Conservation (phyloP, 1,140 invertebrate species). For the Leptinotarsa defecta region DNA sequence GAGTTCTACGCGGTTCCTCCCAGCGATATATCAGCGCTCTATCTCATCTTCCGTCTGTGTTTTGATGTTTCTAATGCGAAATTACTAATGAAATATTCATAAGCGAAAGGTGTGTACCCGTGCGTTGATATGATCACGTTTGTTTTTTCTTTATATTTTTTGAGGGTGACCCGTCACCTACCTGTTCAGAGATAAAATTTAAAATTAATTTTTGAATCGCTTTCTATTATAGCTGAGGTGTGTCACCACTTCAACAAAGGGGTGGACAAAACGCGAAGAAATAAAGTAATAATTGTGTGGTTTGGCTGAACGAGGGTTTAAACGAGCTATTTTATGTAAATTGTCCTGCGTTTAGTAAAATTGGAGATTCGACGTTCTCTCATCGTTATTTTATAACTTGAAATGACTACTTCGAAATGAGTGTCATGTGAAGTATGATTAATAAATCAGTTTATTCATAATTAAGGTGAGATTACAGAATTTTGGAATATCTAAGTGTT, state of each 20-base stretch:
- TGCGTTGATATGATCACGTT: conserved; percentile 17
- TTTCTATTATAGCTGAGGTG: conserved; percentile 31
- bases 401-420: too few relatives aligned
- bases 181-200: conserved; percentile 33
- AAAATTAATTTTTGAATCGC: conserved; percentile 33
- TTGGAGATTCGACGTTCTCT: not conserved
- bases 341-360: not conserved
- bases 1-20: not conserved
- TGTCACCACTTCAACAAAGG: conserved; percentile 14
- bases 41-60: not conserved
- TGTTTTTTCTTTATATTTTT: conserved; percentile 7
- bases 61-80: conserved; percentile 21
- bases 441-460: too few relatives aligned
- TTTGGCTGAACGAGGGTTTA: not conserved
- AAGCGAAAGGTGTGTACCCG: conserved; percentile 28
- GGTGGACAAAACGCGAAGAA: conserved; percentile 2
- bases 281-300: not conserved
- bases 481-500: too few relatives aligned
- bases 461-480: too few relatives aligned
- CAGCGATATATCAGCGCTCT: conserved; percentile 5
- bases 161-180: conserved; percentile 31
- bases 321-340: not conserved
- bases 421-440: too few relatives aligned
- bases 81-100: conserved; percentile 33
- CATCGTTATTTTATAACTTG: too few relatives aligned